These are phyloP conservation scores for Planiliza haematocheilus DNA, from an alignment of 2,113 vertebrate species.

Conservation along the genomic window DNA sequence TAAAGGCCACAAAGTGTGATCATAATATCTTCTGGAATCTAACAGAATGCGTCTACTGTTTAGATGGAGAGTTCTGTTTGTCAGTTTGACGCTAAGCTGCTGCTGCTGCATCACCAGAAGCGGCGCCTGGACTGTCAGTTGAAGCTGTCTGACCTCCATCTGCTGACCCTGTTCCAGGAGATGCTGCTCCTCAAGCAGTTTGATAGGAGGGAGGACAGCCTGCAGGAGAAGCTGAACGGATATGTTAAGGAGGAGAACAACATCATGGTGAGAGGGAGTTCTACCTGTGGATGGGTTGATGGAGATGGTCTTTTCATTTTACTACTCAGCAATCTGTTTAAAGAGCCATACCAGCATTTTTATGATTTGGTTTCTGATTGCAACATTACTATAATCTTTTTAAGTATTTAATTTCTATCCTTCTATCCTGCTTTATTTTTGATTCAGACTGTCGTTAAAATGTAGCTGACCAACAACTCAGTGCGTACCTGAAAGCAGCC, in stretches of 20 bases:
- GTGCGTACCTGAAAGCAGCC: no score
- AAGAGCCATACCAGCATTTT: background rate
- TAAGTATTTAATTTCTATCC: background rate
- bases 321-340: background rate
- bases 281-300: no score
- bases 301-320: no score
- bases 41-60: background rate
- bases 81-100: slow-evolving; percentile 89
- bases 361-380: background rate
- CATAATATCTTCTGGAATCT: background rate
- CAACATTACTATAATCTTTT: no score
- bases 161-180: slow-evolving; percentile 89
- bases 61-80: slow-evolving; percentile 86
- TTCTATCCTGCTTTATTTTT: no score
- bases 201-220: slow-evolving; percentile 85
- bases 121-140: slow-evolving; percentile 85
- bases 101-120: slow-evolving; percentile 86
- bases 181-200: slow-evolving; percentile 89
- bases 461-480: no score
- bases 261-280: slow-evolving; percentile 59
- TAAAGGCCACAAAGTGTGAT: background rate
- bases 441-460: no score
- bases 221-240: slow-evolving; percentile 83
- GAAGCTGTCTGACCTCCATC: slow-evolving; percentile 87
- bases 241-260: slow-evolving; percentile 77